Base-by-base conservation (phyloP, 2,888 invertebrate species). In the Phlogophora meticulosa region DNA sequence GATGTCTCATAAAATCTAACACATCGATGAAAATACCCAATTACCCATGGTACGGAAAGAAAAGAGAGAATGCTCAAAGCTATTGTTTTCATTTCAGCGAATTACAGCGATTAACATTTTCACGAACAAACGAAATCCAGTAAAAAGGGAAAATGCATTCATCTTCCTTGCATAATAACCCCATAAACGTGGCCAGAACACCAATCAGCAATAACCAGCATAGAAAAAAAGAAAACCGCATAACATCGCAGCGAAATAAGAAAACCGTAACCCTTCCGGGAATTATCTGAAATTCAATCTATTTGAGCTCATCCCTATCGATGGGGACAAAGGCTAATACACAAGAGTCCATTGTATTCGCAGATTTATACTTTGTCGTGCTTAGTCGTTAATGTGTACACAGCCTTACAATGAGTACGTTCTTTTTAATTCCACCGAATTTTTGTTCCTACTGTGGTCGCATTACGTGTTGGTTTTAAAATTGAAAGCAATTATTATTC, bases 251-350 rank as follows among this genome's bases (percentile, higher is more conserved):
- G 75, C 78, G 73, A 88, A 93, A 93, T 91, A 93, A 92, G 92
- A 93, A 92, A 89, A 90, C 85, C 80, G 80, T 83, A 88, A 88
- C 91, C 89, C 88, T 89, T 88, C 87, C 75, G 78, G 87, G 91
- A 90, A 93, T 93, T 94, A 94, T 94, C 94, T 92, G 90, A 90
- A 91, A 93, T 93, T 92, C 93, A 93, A 94, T 93, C 93, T 94
- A 92, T 93, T 93, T 92, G 91, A 91, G 92, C 89, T 88, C 90
- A 89, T 91, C 91, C 91, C 92, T 90, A 92, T 93, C 93, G 92
- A 91, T 89, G 90, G 87, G 86, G 87, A 92, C 94, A 93, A 93
- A 92, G 92, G 93, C 91, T 92, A 92, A 92, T 92, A 90, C 90
- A 85, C 85, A 87, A 78, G 82, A 85, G 88, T 81, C 91, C 87